Evolutionary conservation across 2,888 invertebrate species (phyloP), one percentile per base, ranked within the genome.

Genomic region (Dicyrtomina minuta): DNA sequence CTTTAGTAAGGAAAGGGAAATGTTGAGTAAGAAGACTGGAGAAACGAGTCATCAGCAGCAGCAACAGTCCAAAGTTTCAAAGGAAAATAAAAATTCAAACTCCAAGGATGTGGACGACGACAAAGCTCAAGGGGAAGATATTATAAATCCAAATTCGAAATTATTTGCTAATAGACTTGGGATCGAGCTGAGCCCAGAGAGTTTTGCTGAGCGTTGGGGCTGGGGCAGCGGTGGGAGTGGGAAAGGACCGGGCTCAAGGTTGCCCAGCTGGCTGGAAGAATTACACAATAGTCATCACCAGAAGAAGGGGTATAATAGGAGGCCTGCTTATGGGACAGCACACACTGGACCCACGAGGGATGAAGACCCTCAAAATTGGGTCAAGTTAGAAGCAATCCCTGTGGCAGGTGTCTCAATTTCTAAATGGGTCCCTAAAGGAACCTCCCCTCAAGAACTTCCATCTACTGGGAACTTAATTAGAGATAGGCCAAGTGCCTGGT

Each of bases 391-490:
- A 2, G 74, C 78, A 10, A 75, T 78, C 27, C 75, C 75, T 26
- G 75, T 75, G 2, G 72, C 76, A 53, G 75, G 75, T 27, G 76
- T 77, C 15, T 66, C 73, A 2, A 78, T 78, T 24, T 75, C 76
- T 1, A 78, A 78, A 69, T 78, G 78, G 78, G 78, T 77, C 4
- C 78, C 78, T 3, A 75, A 78, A 66, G 76, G 76, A 41, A 78
- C 76, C 17, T 61, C 61, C n/a, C 58, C 68, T 24, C 66, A 71
- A 8, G 75, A 78, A 10, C 66, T 78, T 61, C 78, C 78, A 13
- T 74, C 78, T 17, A 78, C 78, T 27, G 75, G 66, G 41, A 75
- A 75, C 72, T 72, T 70, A 58, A 66, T 69, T 1, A 44, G 73
- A 33, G 72, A 71, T 59, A 68, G 51, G 53, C 60, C 55, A 1